These are phyloP conservation scores for Panthera uncia DNA, from an alignment of 2,113 vertebrate genomes.

Conservation along the genomic window DNA sequence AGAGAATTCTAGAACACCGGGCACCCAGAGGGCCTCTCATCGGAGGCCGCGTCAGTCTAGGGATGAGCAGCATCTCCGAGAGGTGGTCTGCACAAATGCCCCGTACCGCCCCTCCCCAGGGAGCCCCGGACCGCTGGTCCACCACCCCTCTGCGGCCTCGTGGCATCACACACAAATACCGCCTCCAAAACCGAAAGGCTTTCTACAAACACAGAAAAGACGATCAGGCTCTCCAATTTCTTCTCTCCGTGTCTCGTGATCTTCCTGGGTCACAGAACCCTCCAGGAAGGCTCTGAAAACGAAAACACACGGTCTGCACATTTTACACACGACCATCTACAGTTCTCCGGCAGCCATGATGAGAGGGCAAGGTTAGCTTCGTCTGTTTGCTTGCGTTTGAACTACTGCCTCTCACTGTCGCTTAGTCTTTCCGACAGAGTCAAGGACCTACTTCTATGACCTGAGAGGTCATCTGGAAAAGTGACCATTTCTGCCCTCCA, in stretches of 20 bases:
- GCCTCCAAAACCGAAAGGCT: neutral
- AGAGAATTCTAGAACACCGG: neutral
- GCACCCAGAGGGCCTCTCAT: neutral
- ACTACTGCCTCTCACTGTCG: neutral
- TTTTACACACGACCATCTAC: neutral
- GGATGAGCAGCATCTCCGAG: neutral
- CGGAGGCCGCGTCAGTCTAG: neutral
- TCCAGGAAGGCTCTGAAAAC: neutral
- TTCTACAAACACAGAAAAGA: neutral
- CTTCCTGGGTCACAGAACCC: neutral
- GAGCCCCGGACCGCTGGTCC: too few relatives aligned
- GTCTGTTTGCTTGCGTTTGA: too few relatives aligned
- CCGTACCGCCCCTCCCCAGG: neutral
- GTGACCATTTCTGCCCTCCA: neutral
- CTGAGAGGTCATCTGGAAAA: neutral
- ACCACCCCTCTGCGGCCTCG: rapidly evolving
- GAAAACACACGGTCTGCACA: neutral
- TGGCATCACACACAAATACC: neutral
- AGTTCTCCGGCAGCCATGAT: too few relatives aligned
- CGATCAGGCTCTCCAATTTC: neutral
- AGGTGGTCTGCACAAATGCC: neutral
- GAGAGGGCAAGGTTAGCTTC: neutral
- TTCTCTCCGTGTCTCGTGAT: neutral
- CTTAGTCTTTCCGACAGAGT: neutral
- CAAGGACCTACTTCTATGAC: neutral